Percentiles rank a stretch among this genome's conserved stretches.
phyloP scores from a whole-genome alignment of 2,797 vertebrate species.

The Siniperca scherzeri region DNA sequence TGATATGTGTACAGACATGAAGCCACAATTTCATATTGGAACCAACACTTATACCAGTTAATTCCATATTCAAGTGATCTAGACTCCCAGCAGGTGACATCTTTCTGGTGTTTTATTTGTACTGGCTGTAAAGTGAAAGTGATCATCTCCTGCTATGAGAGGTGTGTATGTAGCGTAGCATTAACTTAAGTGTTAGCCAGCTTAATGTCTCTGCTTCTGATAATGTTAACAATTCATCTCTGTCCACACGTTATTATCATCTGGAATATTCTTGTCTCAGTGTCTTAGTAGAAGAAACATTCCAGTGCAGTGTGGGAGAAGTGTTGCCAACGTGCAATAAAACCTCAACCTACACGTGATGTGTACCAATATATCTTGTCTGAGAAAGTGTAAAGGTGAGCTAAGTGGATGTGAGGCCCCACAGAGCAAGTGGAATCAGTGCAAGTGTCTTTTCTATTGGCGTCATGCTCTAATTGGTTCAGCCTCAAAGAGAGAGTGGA shows the following conservation, averaged over 20 bases:
- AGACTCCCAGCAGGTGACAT: neutral
- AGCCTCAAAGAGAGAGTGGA: slow-evolving; percentile 56
- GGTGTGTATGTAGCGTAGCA: neutral
- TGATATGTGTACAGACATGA: neutral
- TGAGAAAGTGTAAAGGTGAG: neutral
- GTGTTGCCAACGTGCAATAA: neutral
- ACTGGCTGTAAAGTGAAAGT: neutral
- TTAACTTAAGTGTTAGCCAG: neutral
- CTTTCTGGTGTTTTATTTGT: neutral
- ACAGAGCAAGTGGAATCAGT: slow-evolving; percentile 37
- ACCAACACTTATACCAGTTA: neutral
- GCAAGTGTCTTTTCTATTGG: slow-evolving; percentile 51
- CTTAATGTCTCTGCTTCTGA: neutral
- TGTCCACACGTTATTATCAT: neutral
- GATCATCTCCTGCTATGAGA: neutral
- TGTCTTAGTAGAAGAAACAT: neutral
- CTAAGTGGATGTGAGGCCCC: slow-evolving; percentile 1
- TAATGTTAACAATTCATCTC: neutral
- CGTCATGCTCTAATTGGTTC: slow-evolving; percentile 75
- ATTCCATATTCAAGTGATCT: neutral
- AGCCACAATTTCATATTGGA: neutral
- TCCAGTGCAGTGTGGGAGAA: neutral
- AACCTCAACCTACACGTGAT: neutral
- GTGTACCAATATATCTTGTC: neutral
- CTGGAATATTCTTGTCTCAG: neutral